These are phyloP conservation scores for Venusia cambrica DNA, from an alignment of 2,888 invertebrate species.

Conservation along the genomic window DNA sequence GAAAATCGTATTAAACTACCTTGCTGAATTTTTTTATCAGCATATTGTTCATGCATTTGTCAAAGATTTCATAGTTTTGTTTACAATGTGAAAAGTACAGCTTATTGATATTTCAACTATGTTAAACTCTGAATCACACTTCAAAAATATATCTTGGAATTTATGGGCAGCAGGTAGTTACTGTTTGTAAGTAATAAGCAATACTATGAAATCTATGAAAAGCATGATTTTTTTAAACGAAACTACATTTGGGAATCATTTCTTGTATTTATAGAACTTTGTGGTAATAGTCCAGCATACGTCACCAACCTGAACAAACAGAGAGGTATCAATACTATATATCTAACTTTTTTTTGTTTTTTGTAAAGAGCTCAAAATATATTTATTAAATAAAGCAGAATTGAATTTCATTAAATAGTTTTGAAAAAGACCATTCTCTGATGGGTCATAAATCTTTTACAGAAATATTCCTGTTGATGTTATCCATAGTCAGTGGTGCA, in stretches of 20 bases:
- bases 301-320: slow-evolving; percentile 80
- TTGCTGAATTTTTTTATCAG: too few relatives aligned
- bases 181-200: too few relatives aligned
- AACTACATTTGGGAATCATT: slow-evolving; percentile 80
- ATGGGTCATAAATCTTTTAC: slow-evolving; percentile 90
- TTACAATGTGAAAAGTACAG: too few relatives aligned
- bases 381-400: slow-evolving; percentile 14
- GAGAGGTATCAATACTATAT: slow-evolving; percentile 80
- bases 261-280: slow-evolving; percentile 83
- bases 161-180: too few relatives aligned
- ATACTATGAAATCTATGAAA: slow-evolving; percentile 53
- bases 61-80: too few relatives aligned
- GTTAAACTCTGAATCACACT: neutral
- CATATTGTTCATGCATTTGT: too few relatives aligned
- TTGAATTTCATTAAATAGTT: slow-evolving; percentile 47
- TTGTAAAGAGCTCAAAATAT: slow-evolving; percentile 34
- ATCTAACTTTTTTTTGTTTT: slow-evolving; percentile 58
- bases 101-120: too few relatives aligned
- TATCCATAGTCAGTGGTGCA: slow-evolving; percentile 81
- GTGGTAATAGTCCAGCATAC: slow-evolving; percentile 83
- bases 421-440: slow-evolving; percentile 76
- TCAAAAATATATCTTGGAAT: slow-evolving; percentile 14
- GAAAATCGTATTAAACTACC: too few relatives aligned
- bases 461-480: slow-evolving; percentile 87
- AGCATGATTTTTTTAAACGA: slow-evolving; percentile 52